These are phyloP conservation scores for Nomada fabriciana DNA, from an alignment of 2,888 invertebrate species.

Conservation along the genomic window DNA sequence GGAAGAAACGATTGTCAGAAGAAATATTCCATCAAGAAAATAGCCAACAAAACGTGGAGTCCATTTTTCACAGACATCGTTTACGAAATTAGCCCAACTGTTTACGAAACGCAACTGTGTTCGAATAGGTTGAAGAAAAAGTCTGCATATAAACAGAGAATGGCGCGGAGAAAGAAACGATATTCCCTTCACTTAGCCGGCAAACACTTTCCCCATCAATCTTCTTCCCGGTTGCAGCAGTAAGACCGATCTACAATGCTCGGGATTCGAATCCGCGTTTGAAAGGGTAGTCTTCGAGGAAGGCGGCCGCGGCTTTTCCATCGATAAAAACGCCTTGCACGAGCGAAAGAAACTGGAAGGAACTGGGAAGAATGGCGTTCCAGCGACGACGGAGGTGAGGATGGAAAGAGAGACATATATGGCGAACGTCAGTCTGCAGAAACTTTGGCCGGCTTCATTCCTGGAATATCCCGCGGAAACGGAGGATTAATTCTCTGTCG, in stretches of 20 bases:
- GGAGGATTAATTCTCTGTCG: constrained; percentile 77
- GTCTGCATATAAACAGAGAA: neutral
- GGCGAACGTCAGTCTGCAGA: constrained; percentile 61
- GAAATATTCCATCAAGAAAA: constrained; percentile 1
- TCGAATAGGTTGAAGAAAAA: constrained; percentile 1
- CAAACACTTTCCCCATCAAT: constrained; percentile 34
- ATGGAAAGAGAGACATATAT: constrained; percentile 47
- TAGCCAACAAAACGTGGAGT: too few relatives aligned
- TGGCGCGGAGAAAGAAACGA: constrained; percentile 10
- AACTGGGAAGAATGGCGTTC: constrained; percentile 32
- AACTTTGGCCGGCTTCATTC: constrained; percentile 76
- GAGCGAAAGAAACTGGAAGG: constrained; percentile 30
- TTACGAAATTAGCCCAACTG: neutral
- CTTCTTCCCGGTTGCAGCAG: constrained; percentile 11
- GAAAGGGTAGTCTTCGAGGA: constrained; percentile 18
- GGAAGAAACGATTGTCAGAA: neutral
- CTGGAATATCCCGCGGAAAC: constrained; percentile 78
- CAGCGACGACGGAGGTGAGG: constrained; percentile 36
- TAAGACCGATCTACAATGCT: constrained; percentile 3
- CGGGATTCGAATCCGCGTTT: constrained; percentile 26
- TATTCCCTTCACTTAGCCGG: constrained; percentile 35
- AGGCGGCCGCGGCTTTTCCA: constrained; percentile 13
- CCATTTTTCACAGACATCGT: neutral
- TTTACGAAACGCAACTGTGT: neutral
- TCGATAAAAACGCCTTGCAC: neutral